phyloP scores from a whole-genome alignment of 2,797 vertebrate species.

The Vireo griseus region DNA sequence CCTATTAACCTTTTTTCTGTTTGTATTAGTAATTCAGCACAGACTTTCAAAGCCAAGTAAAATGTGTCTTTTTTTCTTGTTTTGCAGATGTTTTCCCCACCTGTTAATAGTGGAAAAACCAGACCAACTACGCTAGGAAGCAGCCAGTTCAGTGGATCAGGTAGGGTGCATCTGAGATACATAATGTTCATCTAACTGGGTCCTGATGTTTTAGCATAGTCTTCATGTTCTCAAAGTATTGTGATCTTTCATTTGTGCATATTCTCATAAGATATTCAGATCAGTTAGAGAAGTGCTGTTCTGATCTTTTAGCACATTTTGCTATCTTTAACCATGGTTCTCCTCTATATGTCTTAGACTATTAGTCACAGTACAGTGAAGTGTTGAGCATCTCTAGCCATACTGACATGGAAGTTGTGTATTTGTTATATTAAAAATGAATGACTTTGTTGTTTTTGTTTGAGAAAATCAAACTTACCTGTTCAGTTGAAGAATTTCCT shows the following conservation, averaged over 20 bases:
- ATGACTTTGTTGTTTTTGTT: not conserved
- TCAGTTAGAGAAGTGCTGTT: not conserved
- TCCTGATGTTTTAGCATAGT: not conserved
- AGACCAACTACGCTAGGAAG: conserved; percentile 95
- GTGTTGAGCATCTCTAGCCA: not conserved
- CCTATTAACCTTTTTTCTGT: not conserved
- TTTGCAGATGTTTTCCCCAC: conserved; percentile 98
- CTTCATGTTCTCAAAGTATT: not conserved
- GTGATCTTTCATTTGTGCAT: not conserved
- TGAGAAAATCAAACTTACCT: not conserved
- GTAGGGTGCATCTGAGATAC: conserved; percentile 76
- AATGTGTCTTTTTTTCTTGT: conserved; percentile 21
- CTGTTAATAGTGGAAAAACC: conserved; percentile 95
- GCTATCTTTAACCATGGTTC: not conserved
- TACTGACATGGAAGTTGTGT: not conserved
- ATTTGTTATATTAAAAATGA: not conserved
- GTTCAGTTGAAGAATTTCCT: not conserved
- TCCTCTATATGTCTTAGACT: not conserved
- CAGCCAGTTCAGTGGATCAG: conserved; percentile 96
- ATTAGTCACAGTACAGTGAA: not conserved
- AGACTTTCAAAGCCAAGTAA: conserved; percentile 33
- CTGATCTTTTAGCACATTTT: not conserved
- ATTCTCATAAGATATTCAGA: not conserved
- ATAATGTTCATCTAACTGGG: not conserved
- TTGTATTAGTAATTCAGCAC: not conserved